phyloP scores from a whole-genome alignment of 2,888 invertebrate genomes.

The Pycnomerus fuliginosus region DNA sequence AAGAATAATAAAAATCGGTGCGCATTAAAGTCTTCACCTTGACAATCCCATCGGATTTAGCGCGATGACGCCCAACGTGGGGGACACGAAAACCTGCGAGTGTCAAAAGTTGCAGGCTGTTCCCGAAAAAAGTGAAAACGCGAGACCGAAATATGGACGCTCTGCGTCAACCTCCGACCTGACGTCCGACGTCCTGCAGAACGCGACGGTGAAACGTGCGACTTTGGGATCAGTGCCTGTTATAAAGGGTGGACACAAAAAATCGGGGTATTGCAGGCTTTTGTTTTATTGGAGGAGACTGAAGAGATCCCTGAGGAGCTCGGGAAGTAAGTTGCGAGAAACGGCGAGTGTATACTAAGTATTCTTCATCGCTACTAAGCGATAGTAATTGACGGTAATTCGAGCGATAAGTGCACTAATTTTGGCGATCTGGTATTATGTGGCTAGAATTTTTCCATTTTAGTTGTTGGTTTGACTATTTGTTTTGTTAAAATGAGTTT shows the following conservation, averaged over 20 bases:
- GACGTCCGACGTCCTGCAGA: conserved; percentile 14
- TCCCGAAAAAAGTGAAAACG: conserved; percentile 22
- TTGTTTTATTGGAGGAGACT: conserved; percentile 42
- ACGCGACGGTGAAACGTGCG: conserved; percentile 16
- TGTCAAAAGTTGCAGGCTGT: conserved; percentile 22
- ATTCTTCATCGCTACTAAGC: too few relatives aligned
- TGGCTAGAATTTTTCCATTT: too few relatives aligned
- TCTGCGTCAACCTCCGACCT: conserved; percentile 43
- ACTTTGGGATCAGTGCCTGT: conserved; percentile 26
- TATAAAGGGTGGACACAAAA: too few relatives aligned
- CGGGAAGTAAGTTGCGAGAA: conserved; percentile 17
- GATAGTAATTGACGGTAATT: too few relatives aligned
- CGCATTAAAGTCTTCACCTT: conserved; percentile 18
- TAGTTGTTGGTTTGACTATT: too few relatives aligned
- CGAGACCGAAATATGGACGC: conserved; percentile 31
- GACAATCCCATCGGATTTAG: conserved; percentile 5
- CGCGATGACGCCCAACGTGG: background rate
- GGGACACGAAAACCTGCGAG: conserved; percentile 15
- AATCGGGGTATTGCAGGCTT: conserved; percentile 32
- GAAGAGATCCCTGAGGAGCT: conserved; percentile 38
- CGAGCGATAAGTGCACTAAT: too few relatives aligned
- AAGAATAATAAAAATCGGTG: too few relatives aligned
- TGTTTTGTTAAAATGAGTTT: too few relatives aligned
- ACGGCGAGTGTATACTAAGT: too few relatives aligned
- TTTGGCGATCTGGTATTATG: too few relatives aligned